Percentiles rank a stretch among this genome's conserved stretches.
Evolutionary conservation across 2,888 invertebrate genomes (phyloP).

Genomic region (Ctena decussata): DNA sequence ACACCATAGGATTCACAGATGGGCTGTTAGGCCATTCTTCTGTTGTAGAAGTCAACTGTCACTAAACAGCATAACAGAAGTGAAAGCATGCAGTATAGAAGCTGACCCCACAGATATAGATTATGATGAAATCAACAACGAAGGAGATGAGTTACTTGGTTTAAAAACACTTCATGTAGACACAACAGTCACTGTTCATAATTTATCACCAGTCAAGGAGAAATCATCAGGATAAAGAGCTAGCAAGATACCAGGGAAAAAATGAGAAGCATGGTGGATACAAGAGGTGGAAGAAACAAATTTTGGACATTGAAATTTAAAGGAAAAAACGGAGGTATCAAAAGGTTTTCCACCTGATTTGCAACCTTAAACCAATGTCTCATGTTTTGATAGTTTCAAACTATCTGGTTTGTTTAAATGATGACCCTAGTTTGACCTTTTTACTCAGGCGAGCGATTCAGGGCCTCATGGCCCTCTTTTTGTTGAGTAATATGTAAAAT

Average conservation of each 20-base stretch:
- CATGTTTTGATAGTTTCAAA: no score
- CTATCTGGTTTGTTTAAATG: no score
- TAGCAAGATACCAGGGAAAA: constrained; percentile 29
- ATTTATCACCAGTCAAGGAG: neutral
- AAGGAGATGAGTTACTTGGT: constrained; percentile 47
- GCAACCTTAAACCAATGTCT: no score
- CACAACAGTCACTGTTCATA: constrained; percentile 22
- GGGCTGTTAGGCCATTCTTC: constrained; percentile 81
- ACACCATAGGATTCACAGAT: constrained; percentile 73
- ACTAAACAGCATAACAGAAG: constrained; percentile 74
- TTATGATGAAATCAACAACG: constrained; percentile 57
- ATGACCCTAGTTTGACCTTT: no score
- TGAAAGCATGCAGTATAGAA: constrained; percentile 33
- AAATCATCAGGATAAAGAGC: neutral
- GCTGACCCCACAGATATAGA: constrained; percentile 50
- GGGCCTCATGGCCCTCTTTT: no score
- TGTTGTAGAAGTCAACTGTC: constrained; percentile 84
- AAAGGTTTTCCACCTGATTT: no score
- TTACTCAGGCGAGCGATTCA: no score
- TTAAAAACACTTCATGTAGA: constrained; percentile 13
- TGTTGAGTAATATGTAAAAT: no score
- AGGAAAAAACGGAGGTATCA: constrained; percentile 69
- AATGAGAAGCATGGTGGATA: neutral
- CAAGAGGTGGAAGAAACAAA: constrained; percentile 64
- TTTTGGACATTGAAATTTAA: constrained; percentile 79